Conservation (phyloP, 1,140 invertebrate genomes). For the Zeugodacus cucurbitae region DNA sequence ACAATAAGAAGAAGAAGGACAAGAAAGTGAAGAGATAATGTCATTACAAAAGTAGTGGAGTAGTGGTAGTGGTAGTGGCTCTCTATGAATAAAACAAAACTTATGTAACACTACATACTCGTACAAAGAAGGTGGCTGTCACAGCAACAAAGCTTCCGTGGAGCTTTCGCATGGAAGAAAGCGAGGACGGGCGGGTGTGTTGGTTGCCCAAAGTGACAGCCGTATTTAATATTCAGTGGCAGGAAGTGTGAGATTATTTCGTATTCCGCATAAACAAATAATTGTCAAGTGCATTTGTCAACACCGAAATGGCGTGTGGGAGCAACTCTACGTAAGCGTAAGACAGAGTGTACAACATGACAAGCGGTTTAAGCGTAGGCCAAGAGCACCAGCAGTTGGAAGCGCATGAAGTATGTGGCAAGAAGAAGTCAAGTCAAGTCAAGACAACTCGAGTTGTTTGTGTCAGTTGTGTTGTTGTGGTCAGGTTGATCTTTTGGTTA, state of each 20-base stretch:
- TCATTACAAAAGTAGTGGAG: neutral
- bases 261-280: slow-evolving; percentile 31
- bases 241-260: slow-evolving; percentile 33
- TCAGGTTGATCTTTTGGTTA: neutral
- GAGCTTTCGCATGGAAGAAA: neutral
- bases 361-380: neutral
- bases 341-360: neutral
- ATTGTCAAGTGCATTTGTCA: slow-evolving; percentile 37
- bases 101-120: neutral
- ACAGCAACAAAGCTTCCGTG: neutral
- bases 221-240: slow-evolving; percentile 22
- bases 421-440: neutral
- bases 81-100: neutral
- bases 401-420: neutral
- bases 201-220: neutral
- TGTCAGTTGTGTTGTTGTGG: neutral
- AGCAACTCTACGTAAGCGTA: neutral
- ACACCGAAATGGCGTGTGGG: neutral
- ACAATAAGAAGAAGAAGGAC: neutral
- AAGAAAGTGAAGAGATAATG: neutral
- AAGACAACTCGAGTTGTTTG: neutral
- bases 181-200: neutral
- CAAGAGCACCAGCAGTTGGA: neutral
- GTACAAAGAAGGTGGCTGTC: neutral
- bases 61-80: too few species aligned